These are phyloP conservation scores for Drosophila funebris DNA, from an alignment of 1,140 invertebrate genomes.

Conservation along the genomic window DNA sequence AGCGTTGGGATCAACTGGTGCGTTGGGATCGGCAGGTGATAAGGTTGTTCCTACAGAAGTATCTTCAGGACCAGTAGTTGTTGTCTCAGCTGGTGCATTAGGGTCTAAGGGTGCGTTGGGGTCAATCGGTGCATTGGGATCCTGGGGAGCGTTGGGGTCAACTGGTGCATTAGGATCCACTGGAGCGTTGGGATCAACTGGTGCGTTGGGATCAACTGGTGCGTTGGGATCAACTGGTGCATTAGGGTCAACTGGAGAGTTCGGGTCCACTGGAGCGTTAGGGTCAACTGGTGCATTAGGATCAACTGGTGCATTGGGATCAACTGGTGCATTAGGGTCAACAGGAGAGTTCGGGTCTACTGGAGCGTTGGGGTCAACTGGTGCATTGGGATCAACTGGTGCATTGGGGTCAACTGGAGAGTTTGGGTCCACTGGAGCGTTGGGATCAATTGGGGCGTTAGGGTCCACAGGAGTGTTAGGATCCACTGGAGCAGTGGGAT, in stretches of 20 bases:
- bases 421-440: background rate
- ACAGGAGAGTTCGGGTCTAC: conserved; percentile 11
- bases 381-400: conserved; percentile 8
- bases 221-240: conserved; percentile 10
- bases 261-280: conserved; percentile 3
- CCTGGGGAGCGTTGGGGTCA: conserved; percentile 1
- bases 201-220: conserved; percentile 15
- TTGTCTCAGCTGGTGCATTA: conserved; percentile 1
- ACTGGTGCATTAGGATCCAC: conserved; percentile 19
- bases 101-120: conserved; percentile 19
- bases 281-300: conserved; percentile 9
- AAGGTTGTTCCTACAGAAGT: background rate
- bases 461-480: conserved; percentile 18
- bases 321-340: conserved; percentile 15
- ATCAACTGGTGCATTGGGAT: conserved; percentile 13
- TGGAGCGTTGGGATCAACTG: conserved; percentile 20
- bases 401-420: conserved; percentile 2
- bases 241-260: conserved; percentile 4
- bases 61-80: background rate
- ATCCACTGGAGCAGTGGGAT: conserved; percentile 14
- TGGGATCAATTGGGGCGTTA: conserved; percentile 8
- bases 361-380: conserved; percentile 2
- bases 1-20: conserved; percentile 5
- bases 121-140: conserved; percentile 21
- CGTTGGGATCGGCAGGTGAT: background rate